phyloP scores from a whole-genome alignment of 2,797 vertebrate species.

The Girardinus metallicus region DNA sequence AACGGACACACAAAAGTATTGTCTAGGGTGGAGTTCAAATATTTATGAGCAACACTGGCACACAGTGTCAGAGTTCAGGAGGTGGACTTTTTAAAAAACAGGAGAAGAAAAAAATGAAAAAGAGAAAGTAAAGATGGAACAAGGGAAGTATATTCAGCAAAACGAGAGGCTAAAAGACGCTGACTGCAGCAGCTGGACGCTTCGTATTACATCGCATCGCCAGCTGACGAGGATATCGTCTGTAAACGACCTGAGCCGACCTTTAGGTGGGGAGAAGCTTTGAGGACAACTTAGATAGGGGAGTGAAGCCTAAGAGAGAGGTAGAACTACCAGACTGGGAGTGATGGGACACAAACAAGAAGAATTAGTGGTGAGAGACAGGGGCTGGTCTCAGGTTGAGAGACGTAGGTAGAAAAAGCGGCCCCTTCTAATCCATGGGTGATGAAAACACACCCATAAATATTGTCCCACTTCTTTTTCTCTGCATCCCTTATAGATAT shows the following conservation, averaged over 20 bases:
- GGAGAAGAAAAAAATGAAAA: slow-evolving; percentile 13
- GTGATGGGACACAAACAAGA: slow-evolving; percentile 50
- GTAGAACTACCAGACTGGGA: slow-evolving; percentile 34
- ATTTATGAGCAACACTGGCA: slow-evolving; percentile 11
- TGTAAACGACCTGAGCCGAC: slow-evolving; percentile 62
- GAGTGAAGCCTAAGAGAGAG: neutral
- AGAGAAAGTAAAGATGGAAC: slow-evolving; percentile 10
- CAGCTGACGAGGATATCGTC: slow-evolving; percentile 66
- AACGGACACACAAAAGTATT: neutral
- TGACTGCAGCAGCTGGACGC: slow-evolving; percentile 66
- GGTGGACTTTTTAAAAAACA: slow-evolving; percentile 1
- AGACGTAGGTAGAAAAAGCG: slow-evolving; percentile 14
- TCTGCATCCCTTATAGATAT: too few relatives aligned
- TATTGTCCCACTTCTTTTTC: too few relatives aligned
- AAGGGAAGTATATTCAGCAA: slow-evolving; percentile 51
- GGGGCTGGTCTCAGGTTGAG: slow-evolving; percentile 19
- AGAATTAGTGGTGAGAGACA: slow-evolving; percentile 50
- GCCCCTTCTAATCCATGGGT: too few relatives aligned
- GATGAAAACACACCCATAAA: too few relatives aligned
- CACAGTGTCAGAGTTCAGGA: slow-evolving; percentile 2
- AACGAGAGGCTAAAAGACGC: slow-evolving; percentile 64
- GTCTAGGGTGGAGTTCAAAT: neutral
- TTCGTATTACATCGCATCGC: slow-evolving; percentile 74
- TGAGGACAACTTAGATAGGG: slow-evolving; percentile 8
- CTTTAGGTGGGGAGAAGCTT: slow-evolving; percentile 48